phyloP scores from a whole-genome alignment of 2,113 vertebrate genomes.

The Nothocercus nigrocapillus region DNA sequence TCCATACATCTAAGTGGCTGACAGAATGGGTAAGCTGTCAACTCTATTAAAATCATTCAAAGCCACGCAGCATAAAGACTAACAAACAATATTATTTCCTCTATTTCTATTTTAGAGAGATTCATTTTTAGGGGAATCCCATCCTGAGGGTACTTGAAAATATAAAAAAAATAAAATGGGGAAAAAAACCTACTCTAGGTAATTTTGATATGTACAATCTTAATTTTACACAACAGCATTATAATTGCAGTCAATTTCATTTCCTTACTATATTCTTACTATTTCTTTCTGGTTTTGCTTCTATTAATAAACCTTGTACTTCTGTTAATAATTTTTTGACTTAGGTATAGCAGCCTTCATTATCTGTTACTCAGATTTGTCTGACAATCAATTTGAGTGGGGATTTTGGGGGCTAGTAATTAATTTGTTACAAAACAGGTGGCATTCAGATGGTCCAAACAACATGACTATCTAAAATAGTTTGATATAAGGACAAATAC shows the following conservation, averaged over 20 bases:
- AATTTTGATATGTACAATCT: neutral
- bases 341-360: neutral
- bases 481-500: neutral
- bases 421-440: neutral
- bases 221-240: neutral
- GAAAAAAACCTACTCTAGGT: accelerated
- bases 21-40: neutral
- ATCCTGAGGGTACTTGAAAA: neutral
- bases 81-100: neutral
- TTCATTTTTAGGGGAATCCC: neutral
- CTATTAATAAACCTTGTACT: neutral
- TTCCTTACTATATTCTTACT: neutral
- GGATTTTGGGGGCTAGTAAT: neutral
- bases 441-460: neutral
- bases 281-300: neutral
- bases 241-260: neutral
- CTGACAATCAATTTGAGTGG: neutral
- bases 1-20: neutral
- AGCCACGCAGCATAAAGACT: neutral
- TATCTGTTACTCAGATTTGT: neutral
- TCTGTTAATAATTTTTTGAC: neutral
- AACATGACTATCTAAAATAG: neutral
- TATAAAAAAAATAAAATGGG: neutral
- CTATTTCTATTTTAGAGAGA: neutral
- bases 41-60: neutral